Percentiles rank a stretch among this genome's conserved stretches.
Evolutionary conservation across 1,140 invertebrate genomes (phyloP).

Genomic region (Archivesica marissinica): DNA sequence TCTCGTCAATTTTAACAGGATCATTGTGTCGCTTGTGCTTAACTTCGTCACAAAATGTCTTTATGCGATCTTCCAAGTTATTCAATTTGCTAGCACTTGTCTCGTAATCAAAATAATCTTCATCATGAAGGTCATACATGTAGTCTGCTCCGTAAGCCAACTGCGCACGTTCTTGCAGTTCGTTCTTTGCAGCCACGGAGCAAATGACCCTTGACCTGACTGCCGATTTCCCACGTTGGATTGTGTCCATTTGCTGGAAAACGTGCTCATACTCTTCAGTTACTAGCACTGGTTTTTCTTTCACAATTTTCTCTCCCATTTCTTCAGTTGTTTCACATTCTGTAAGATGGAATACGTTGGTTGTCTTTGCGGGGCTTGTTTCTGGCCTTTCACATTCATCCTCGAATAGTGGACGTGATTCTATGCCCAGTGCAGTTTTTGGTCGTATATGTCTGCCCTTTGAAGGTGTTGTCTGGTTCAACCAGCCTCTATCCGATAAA

Average conservation of each 20-base stretch:
- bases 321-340: constrained; percentile 62
- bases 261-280: constrained; percentile 62
- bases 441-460: constrained; percentile 44
- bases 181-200: constrained; percentile 59
- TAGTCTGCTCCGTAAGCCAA: constrained; percentile 52
- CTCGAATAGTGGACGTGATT: not conserved
- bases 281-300: constrained; percentile 37
- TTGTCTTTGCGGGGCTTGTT: constrained; percentile 25
- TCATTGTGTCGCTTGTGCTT: constrained; percentile 47
- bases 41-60: constrained; percentile 69
- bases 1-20: constrained; percentile 60
- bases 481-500: constrained; percentile 17
- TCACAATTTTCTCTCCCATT: constrained; percentile 3
- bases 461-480: constrained; percentile 11
- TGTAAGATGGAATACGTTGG: constrained; percentile 62
- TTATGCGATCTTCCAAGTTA: constrained; percentile 72
- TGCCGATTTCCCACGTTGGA: constrained; percentile 71
- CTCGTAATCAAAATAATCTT: constrained; percentile 77
- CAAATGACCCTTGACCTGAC: constrained; percentile 68
- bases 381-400: constrained; percentile 19
- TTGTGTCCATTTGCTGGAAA: constrained; percentile 72
- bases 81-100: constrained; percentile 75
- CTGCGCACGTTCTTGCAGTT: constrained; percentile 57
- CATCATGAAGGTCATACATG: constrained; percentile 64
- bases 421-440: constrained; percentile 58